Evolutionary conservation across 2,888 invertebrate genomes (phyloP), one percentile per base, ranked within the genome.

Genomic region (Carcina quercana): DNA sequence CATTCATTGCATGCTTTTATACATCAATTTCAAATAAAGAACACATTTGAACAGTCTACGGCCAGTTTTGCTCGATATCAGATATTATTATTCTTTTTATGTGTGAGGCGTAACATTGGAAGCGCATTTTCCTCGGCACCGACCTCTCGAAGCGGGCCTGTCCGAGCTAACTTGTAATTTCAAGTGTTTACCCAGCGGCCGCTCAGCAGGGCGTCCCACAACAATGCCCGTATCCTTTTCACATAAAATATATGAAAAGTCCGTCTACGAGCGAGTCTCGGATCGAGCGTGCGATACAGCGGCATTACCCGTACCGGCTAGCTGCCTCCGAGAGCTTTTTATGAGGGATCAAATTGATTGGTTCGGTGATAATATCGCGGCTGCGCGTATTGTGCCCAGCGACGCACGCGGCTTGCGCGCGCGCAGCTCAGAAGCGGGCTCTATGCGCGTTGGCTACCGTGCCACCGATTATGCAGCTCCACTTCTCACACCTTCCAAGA

Each of bases 301-400:
- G 50, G 43, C 58, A 74, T 74, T 76, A 74, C n/a, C n/a, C n/a
- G n/a, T 76, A 61, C 69, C 59, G 58, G 59, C 69, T 68, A 63
- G 70, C 69, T 69, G 67, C 71, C 67, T 69, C 79, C 62, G 68
- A 73, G 75, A 73, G 70, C 69, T 80, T 83, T 80, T 82, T 83
- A 80, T 75, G 76, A 75, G 78, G 78, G 78, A 80, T 82, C 78
- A 80, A 83, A 83, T 83, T 82, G 83, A 83, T 83, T 80, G 79
- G 82, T 78, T 74, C 62, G 62, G 59, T 60, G 83, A 83, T 83
- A 79, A 66, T 70, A 83, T 83, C 82, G 53, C 56, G 63, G 66
- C 61, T 59, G 64, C 56, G 62, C 55, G 67, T 62, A 71, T 76
- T 72, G 69, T 75, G 50, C 50, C 45, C 47, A 33, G 11, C 17